Evolutionary conservation across 2,113 vertebrate species (phyloP), one percentile per base, ranked within the genome.

Genomic region (Calcarius ornatus): DNA sequence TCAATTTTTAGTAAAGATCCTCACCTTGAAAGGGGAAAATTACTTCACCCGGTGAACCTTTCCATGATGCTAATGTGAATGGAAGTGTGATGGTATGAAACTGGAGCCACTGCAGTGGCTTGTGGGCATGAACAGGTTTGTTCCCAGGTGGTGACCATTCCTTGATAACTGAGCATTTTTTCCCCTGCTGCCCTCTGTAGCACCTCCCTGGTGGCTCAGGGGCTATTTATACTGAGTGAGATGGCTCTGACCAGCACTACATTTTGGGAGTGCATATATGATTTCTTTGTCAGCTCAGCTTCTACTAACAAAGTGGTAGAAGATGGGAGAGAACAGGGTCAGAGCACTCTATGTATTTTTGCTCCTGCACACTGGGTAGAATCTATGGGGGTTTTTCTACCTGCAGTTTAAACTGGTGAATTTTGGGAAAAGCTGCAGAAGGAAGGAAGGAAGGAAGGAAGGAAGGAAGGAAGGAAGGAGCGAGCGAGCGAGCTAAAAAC

Each of bases 101-200:
- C 27, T 59, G 70, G 10, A 68, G 35, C 47, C 47, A 9, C 22
- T 63, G 61, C 17, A 42, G 23, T 28, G 75, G 42, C 17, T 40
- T 3, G 0, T 70, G 37, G 53, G 27, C 18, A 7, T 11, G 40
- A 43, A 18, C 14, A 73, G 8, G 12, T 80, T 60, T 86, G 18
- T 59, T 78, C 33, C 50, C 73, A 38, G 23, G 37, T 51, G n/a
- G 13, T 50, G 43, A 8, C 8, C 28, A 7, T 63, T 78, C 17
- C 73, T 61, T 1, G 0, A 10, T 18, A 57, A n/a, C 15, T 2
- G 15, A 28, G 15, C 2, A 3, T 23, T 57, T 25, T 24, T 30
- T 79, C 27, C 38, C 22, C 38, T 45, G 15, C 73, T 78, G 61
- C 51, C 5, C 0, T 57, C 22, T 14, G 47, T 5, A 69, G 33